Evolutionary conservation across 2,113 vertebrate species (phyloP), one percentile per base, ranked within the genome.

Genomic region (Zosterops japonicus): DNA sequence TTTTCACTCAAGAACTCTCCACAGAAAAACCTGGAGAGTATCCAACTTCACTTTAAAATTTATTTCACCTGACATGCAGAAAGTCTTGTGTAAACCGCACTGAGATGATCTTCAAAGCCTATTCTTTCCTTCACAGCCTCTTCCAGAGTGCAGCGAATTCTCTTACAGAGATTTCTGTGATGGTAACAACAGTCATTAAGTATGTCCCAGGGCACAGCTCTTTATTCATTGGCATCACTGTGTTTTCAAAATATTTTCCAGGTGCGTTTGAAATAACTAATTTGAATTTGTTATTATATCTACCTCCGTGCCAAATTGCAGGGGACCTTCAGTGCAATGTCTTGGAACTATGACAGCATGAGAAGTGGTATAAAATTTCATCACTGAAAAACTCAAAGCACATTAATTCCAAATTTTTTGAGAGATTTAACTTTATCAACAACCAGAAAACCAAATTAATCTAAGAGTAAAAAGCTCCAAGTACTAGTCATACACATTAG

Each of bases 161-260:
- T 70, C 50, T 49, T 49, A 59, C n/a, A 79, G 53, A 80, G 28
- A 56, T 39, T 89, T 79, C 70, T 89, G 52, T 89, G 57, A 55
- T 5, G 2, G 47, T 35, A 84, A 55, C 70, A 68, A 52, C 27
- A 67, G n/a, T 59, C 27, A 68, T 82, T 44, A 21, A 22, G 6
- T 27, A 56, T 64, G 19, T 52, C 33, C 27, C 8, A 22, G 50
- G 87, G 67, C 17, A 15, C 29, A 50, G 47, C 17, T 25, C 52
- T 91, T 74, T 61, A 35, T 56, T 57, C 16, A 13, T 17, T 61
- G 31, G 49, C 89, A 56, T 72, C 31, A 6, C 8, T 31, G 4
- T 35, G 17, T 81, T 70, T 87, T 84, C 67, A 82, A 83, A 82
- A 36, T 53, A 46, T 53, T 72, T 75, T 64, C 41, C 49, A 93